phyloP scores from a whole-genome alignment of 1,140 invertebrate genomes.

The Pogonomyrmex barbatus region DNA sequence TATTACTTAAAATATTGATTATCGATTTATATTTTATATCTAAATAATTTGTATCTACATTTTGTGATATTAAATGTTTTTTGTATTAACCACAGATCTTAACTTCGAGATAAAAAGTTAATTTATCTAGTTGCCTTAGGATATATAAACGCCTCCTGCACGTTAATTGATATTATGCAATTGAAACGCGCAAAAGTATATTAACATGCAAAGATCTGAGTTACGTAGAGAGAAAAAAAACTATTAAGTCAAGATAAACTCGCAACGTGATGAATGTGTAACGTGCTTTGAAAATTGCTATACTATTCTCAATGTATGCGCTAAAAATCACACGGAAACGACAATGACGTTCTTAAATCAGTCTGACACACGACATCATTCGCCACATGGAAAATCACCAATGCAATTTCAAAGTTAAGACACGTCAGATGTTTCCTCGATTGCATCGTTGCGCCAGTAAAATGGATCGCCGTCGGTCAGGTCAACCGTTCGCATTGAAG shows the following conservation, averaged over 20 bases:
- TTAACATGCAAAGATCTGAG: neutral
- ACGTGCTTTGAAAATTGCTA: neutral
- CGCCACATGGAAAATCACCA: constrained; percentile 5
- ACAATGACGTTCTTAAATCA: constrained; percentile 21
- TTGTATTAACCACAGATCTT: neutral
- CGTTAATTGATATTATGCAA: neutral
- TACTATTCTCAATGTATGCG: constrained; percentile 28
- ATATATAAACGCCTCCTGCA: neutral
- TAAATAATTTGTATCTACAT: neutral
- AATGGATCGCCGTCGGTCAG: constrained; percentile 27
- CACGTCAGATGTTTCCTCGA: constrained; percentile 36
- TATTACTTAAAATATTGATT: no score
- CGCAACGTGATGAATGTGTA: neutral
- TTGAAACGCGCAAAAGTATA: neutral
- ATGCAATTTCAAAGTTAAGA: constrained; percentile 14
- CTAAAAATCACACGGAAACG: neutral
- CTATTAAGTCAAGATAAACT: constrained; percentile 7
- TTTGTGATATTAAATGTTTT: neutral
- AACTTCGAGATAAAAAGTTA: neutral
- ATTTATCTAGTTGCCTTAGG: neutral
- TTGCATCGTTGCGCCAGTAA: constrained; percentile 9
- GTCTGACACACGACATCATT: neutral
- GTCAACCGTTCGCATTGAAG: neutral
- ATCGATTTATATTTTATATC: no score
- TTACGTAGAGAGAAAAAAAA: neutral